Evolutionary conservation across 2,888 invertebrate genomes (phyloP).

Genomic region (Meliscaeva auricollis): DNA sequence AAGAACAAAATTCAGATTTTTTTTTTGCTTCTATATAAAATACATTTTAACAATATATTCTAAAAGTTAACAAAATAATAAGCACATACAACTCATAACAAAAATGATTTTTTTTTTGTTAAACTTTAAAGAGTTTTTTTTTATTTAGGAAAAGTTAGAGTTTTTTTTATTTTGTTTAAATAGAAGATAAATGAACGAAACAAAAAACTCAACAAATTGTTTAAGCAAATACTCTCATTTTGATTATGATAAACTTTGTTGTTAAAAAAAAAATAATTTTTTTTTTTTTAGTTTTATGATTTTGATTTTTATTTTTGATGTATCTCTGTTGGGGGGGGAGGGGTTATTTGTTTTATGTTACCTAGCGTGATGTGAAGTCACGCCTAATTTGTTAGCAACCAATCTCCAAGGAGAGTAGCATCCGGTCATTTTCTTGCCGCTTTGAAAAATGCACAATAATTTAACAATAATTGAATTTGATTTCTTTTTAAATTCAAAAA

Average conservation of each 20-base stretch:
- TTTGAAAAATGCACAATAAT: conserved; percentile 78
- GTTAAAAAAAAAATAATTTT: conserved; percentile 47
- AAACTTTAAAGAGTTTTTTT: conserved; percentile 51
- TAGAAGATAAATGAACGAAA: conserved; percentile 65
- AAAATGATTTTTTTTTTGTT: conserved; percentile 49
- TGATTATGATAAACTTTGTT: conserved; percentile 62
- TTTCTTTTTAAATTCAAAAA: conserved; percentile 66
- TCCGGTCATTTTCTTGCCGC: conserved; percentile 89
- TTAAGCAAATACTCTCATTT: conserved; percentile 69
- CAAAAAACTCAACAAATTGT: conserved; percentile 58
- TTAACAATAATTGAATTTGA: conserved; percentile 73
- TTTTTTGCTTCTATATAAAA: conserved; percentile 63
- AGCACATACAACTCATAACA: conserved; percentile 69
- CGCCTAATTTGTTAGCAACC: conserved; percentile 97
- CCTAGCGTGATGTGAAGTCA: conserved; percentile 86
- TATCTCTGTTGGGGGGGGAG: conserved; percentile 74
- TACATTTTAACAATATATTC: conserved; percentile 54
- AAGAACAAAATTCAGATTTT: conserved; percentile 55
- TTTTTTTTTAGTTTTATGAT: conserved; percentile 56
- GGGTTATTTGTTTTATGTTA: conserved; percentile 77
- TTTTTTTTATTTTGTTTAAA: conserved; percentile 35
- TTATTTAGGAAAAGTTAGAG: conserved; percentile 63
- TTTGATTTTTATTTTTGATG: conserved; percentile 54
- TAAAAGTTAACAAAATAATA: conserved; percentile 60
- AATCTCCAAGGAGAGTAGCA: conserved; percentile 97